Conservation (phyloP, 2,113 vertebrate species). For the Nansenia antarctica region DNA sequence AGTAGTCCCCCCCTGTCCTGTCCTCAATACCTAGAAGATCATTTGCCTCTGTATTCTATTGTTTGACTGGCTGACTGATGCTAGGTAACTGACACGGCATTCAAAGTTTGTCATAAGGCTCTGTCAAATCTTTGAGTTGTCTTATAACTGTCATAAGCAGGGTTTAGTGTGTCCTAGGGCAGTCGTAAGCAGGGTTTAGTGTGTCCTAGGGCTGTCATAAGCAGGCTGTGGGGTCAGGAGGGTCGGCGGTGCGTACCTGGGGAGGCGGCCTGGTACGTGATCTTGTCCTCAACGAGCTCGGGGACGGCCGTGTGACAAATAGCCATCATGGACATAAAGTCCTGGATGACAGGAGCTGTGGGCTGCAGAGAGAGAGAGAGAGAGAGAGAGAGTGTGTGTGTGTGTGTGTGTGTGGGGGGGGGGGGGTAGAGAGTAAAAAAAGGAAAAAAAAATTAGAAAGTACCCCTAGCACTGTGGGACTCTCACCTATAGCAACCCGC, state of each 20-base stretch:
- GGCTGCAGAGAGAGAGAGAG: slow-evolving; percentile 73
- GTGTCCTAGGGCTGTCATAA: not conserved
- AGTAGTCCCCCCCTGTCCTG: slow-evolving; percentile 10
- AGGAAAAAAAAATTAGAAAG: not conserved
- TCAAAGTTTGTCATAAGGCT: not conserved
- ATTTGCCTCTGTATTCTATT: not conserved
- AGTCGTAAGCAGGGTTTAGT: not conserved
- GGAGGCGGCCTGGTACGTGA: slow-evolving; percentile 94
- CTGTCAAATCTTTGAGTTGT: too few relatives aligned
- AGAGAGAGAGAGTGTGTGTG: not conserved
- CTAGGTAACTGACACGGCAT: not conserved
- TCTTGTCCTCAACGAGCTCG: slow-evolving; percentile 83
- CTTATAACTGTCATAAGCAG: not conserved
- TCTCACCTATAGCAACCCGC: too few relatives aligned
- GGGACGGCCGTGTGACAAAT: slow-evolving; percentile 98
- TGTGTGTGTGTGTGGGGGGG: slow-evolving; percentile 31
- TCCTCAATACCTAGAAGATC: slow-evolving; percentile 1
- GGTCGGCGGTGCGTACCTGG: slow-evolving; percentile 80
- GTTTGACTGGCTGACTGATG: not conserved
- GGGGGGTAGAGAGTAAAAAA: not conserved
- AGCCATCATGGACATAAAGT: slow-evolving; percentile 99
- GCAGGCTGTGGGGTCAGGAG: not conserved
- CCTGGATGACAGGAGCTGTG: slow-evolving; percentile 91
- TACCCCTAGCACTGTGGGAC: too few relatives aligned
- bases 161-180: not conserved